Base-by-base conservation (phyloP, 2,888 invertebrate species). In the Sisyra nigra region DNA sequence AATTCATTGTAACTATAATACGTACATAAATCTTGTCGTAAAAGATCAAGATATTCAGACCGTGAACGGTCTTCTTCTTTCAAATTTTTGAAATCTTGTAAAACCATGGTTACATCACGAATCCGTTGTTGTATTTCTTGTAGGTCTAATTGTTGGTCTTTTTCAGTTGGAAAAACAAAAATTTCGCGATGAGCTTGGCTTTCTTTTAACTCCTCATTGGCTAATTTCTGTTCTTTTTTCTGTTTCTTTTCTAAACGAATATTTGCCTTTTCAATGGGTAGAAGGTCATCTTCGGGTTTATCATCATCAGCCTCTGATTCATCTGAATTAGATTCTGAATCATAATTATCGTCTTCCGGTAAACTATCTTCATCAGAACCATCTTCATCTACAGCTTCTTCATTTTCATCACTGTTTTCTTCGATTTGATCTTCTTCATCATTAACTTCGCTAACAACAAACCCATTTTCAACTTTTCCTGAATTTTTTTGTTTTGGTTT, bases 1-100 rank as follows among this genome's bases (percentile, higher is more conserved):
- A 85, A 99, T 44, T 85, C 81, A 65, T 98, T 99, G 60, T 99
- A 99, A 57, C 89, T 89, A 68, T 96, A 98, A 61, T 94, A 96
- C 18, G 74, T 69, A 55, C 94, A 94, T 40, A 98, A 68, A 66
- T 98, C 96, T 52, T 74, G 74, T 43, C 72, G 71, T 30, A 98
- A 67, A 40, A 91, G 67, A 0, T 78, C 74, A 11, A 84, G 60
- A 57, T 97, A 96, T 49, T 94, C 93, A 45, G 72, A 67, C 29
- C 96, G 72, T 2, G 79, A 74, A 53, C 83, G 79, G 2, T 71
- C 70, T 8, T 69, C 66, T 51, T 82, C 77, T 41, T 82, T 72
- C 33, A 79, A 62, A 46, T 66, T 74, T 49, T 68, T 76, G 52
- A 92, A 92, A 60, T 92, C 86, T 7, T 79, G 72, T 32, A 93